A percentile compares a stretch with the other conserved stretches of the same genome.
Conservation (phyloP, 92 coral and sea anemone species). For the Epizoanthus fatuus region DNA sequence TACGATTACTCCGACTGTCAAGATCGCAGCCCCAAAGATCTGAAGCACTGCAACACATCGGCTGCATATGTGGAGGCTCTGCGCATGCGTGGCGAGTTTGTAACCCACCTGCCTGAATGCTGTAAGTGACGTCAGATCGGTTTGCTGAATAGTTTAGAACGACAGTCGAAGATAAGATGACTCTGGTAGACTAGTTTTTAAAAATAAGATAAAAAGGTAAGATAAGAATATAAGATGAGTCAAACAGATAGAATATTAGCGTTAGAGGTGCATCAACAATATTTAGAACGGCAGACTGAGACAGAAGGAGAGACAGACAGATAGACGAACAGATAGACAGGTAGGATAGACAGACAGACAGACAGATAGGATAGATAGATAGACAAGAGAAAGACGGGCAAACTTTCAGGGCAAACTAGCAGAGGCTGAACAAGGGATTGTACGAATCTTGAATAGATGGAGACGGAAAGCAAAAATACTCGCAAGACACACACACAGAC, state of each 20-base stretch:
- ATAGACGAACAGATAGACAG: background rate
- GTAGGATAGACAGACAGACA: background rate
- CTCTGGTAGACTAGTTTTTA: no score
- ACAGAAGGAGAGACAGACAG: background rate
- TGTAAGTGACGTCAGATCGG: constrained; percentile 64
- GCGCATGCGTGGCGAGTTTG: constrained; percentile 92
- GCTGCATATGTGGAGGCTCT: constrained; percentile 95
- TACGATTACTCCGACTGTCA: constrained; percentile 87
- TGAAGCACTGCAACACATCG: constrained; percentile 93
- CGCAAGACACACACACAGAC: no score
- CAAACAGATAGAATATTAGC: no score
- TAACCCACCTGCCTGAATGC: constrained; percentile 90
- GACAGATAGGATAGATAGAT: background rate
- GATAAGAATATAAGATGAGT: no score
- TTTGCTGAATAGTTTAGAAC: no score
- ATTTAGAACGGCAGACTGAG: background rate
- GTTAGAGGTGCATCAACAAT: background rate
- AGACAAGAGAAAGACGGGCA: background rate
- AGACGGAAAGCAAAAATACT: no score
- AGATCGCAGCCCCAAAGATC: constrained; percentile 73
- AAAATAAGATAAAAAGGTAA: no score
- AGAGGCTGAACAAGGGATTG: no score
- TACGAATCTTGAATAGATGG: no score
- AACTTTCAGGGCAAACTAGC: no score
- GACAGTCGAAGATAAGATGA: no score